Conservation (phyloP, 2,113 vertebrate genomes). For the Fulica atra region DNA sequence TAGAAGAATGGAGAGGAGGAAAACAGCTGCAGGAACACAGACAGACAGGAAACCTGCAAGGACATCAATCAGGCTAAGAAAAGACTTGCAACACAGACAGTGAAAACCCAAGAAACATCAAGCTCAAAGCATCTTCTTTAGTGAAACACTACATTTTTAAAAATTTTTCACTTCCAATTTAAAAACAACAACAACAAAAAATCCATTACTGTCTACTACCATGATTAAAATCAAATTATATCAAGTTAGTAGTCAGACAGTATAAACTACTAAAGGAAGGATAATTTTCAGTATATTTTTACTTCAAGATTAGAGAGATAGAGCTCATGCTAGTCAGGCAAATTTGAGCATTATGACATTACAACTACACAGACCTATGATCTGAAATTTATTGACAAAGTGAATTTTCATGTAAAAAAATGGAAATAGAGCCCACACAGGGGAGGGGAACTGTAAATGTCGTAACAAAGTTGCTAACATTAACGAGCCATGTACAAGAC, state of each 20-base stretch:
- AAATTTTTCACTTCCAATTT: neutral
- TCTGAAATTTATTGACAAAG: neutral
- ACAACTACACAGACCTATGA: neutral
- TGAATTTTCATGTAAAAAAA: neutral
- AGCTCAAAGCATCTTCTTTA: neutral
- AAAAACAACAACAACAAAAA: neutral
- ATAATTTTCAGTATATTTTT: neutral
- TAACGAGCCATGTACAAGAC: fast-evolving
- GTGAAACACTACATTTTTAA: neutral
- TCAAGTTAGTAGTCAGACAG: neutral
- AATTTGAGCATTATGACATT: neutral
- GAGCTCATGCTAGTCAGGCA: neutral
- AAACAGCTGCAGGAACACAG: neutral
- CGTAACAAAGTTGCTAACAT: neutral
- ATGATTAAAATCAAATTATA: neutral
- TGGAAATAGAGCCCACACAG: neutral
- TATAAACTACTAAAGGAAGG: neutral
- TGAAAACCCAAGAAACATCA: neutral
- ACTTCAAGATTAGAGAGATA: neutral
- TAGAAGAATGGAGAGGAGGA: neutral
- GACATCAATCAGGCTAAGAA: neutral
- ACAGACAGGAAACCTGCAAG: neutral
- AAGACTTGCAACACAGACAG: neutral
- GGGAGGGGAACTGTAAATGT: neutral
- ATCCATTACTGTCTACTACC: fast-evolving